Percentiles rank a stretch among this genome's conserved stretches.
These are phyloP conservation scores for Clamator glandarius DNA, from an alignment of 2,797 vertebrate species.

Conservation along the genomic window DNA sequence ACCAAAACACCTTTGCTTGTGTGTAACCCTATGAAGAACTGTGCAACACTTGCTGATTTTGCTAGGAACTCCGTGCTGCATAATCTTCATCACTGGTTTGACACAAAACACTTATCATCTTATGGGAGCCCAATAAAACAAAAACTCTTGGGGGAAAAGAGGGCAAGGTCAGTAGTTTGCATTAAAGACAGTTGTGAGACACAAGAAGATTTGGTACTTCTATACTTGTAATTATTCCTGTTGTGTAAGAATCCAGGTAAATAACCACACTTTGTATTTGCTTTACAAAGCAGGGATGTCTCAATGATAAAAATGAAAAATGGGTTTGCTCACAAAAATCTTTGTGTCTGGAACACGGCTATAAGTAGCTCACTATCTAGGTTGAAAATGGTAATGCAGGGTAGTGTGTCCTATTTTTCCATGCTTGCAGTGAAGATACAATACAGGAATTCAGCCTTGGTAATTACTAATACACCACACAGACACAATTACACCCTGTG, in stretches of 20 bases:
- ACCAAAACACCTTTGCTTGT: neutral
- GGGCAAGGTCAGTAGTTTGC: neutral
- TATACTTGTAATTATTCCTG: neutral
- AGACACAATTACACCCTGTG: slow-evolving; percentile 94
- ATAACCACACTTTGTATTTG: slow-evolving; percentile 51
- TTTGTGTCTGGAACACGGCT: slow-evolving; percentile 69
- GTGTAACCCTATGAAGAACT: neutral
- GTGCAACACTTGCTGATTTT: neutral
- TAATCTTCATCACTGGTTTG: neutral
- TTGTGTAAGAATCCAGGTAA: slow-evolving; percentile 29
- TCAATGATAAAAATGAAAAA: slow-evolving; percentile 73
- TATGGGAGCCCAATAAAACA: neutral
- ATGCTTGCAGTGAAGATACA: slow-evolving; percentile 87
- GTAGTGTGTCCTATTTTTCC: slow-evolving; percentile 81
- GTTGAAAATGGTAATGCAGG: slow-evolving; percentile 76
- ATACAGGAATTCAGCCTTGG: slow-evolving; percentile 89
- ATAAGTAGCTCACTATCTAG: slow-evolving; percentile 78
- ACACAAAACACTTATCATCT: neutral
- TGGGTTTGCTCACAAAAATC: slow-evolving; percentile 67
- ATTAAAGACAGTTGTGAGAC: neutral
- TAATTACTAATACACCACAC: slow-evolving; percentile 91
- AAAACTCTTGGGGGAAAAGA: neutral
- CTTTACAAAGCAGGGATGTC: slow-evolving; percentile 45
- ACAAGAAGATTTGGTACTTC: neutral
- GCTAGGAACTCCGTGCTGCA: neutral